These are phyloP conservation scores for Pterostichus madidus DNA, from an alignment of 2,888 invertebrate species.

Conservation along the genomic window DNA sequence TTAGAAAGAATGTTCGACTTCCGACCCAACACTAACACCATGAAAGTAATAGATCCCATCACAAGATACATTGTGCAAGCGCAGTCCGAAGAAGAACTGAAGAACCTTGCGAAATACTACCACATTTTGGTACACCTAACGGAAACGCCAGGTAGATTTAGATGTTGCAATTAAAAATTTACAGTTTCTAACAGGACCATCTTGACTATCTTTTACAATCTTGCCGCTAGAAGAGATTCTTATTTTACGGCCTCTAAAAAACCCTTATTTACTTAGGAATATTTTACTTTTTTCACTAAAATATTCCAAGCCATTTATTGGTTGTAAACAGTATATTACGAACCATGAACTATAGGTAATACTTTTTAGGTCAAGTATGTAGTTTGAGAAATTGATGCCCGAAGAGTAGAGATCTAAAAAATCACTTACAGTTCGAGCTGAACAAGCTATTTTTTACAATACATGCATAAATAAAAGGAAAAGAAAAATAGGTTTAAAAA, in stretches of 20 bases:
- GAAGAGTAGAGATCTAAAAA: no score
- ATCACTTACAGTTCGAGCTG: no score
- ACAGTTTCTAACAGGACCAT: slow-evolving; percentile 56
- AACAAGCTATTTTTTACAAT: no score
- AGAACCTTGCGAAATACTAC: slow-evolving; percentile 33
- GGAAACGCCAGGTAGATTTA: slow-evolving; percentile 35
- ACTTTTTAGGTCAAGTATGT: no score
- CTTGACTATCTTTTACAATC: background rate
- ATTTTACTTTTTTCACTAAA: no score
- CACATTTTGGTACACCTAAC: slow-evolving; percentile 25
- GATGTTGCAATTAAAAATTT: slow-evolving; percentile 55
- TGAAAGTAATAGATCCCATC: background rate
- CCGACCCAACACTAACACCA: slow-evolving; percentile 3
- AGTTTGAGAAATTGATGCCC: no score
- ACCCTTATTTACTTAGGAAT: no score
- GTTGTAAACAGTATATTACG: no score
- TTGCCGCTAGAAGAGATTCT: background rate
- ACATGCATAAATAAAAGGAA: no score
- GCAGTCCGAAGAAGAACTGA: background rate
- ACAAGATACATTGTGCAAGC: slow-evolving; percentile 18
- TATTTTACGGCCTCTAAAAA: background rate
- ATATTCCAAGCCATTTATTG: no score
- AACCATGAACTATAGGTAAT: no score
- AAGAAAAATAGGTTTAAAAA: no score
- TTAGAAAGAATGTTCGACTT: slow-evolving; percentile 12